Conservation (phyloP, 2,888 invertebrate species). For the Scaptomyza reducta region DNA sequence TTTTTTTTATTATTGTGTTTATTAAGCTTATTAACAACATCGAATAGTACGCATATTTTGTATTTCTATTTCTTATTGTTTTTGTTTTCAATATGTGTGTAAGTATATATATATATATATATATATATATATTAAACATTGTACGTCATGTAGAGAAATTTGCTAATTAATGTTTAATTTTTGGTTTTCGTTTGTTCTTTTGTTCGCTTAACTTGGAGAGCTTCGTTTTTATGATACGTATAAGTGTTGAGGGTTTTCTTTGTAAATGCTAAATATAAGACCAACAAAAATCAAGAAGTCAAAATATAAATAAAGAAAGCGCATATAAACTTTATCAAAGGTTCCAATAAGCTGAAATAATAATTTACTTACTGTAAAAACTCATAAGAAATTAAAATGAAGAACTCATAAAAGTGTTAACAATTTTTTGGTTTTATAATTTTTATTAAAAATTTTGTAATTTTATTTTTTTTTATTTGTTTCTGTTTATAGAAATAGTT, state of each 20-base stretch:
- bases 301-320: conserved; percentile 21
- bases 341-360: conserved; percentile 36
- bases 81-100: conserved; percentile 53
- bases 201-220: conserved; percentile 78
- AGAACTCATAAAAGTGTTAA: conserved; percentile 36
- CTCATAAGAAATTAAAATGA: conserved; percentile 26
- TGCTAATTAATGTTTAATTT: conserved; percentile 74
- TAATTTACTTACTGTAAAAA: conserved; percentile 23
- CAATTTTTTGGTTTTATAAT: conserved; percentile 28
- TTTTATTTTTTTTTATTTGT: conserved; percentile 37
- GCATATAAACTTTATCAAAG: conserved; percentile 14
- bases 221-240: conserved; percentile 82
- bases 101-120: conserved; percentile 6
- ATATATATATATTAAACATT: conserved; percentile 66
- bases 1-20: conserved; percentile 28
- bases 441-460: conserved; percentile 50
- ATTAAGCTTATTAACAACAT: conserved; percentile 77
- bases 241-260: conserved; percentile 64
- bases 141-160: conserved; percentile 79
- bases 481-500: conserved; percentile 70
- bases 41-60: conserved; percentile 73
- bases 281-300: conserved; percentile 8
- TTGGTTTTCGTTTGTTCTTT: conserved; percentile 52
- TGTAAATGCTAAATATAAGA: conserved; percentile 30
- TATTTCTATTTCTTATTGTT: conserved; percentile 43